Evolutionary conservation across 2,113 vertebrate species (phyloP), one percentile per base, ranked within the genome.

Genomic region (Picathartes gymnocephalus): DNA sequence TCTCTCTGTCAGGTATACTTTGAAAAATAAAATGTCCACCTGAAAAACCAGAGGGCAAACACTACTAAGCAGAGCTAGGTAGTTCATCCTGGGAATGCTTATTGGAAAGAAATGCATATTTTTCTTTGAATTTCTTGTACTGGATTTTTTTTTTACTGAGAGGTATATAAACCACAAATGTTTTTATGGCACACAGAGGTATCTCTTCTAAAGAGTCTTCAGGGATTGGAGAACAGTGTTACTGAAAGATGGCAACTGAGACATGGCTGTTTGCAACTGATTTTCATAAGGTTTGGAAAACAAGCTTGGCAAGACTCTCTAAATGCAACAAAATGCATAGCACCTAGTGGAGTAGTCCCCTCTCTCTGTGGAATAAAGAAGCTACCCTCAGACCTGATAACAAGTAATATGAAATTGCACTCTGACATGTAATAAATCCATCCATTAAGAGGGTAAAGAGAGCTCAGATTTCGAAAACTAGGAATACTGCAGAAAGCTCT

Each of bases 391-490:
- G 74, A 57, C 57, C 40, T 88, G 65, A 94, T 77, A 96, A 90
- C 37, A 57, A 76, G 85, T 77, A 57, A 69, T 72, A 66, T 65
- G 23, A 94, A 95, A 93, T 58, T 88, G 45, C 66, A 82, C 90
- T 92, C 57, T 76, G 33, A 91, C 78, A 57, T 47, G 39, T 57
- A 89, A 79, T 82, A 95, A 95, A 85, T 91, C 73, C 48, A 69
- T 87, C 65, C 33, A 72, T 87, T 92, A 91, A 76, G 53, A 81
- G 37, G 4, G 37, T 61, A 86, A 90, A 86, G 53, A 86, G 58
- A 86, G 16, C 64, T 86, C 64, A 69, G 65, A 87, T 61, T 95
- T 69, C 4, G 17, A 81, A 96, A 92, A 85, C 45, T 27, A 78
- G 18, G 5, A 79, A 61, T 65, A 69, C 19, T 64, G n/a, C 62